Evolutionary conservation across 2,888 invertebrate species (phyloP).

Genomic region (Polia nebulosa): DNA sequence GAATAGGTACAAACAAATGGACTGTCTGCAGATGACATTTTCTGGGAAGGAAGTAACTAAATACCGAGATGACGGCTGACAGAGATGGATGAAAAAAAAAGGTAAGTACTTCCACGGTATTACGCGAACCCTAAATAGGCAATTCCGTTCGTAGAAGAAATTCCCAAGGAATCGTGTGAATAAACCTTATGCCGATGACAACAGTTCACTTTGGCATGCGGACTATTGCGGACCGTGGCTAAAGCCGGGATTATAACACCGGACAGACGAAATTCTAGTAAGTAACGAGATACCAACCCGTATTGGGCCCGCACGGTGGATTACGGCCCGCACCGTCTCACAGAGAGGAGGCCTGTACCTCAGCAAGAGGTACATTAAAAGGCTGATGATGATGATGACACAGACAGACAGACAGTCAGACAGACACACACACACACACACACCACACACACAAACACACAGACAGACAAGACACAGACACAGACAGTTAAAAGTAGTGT

Average conservation of each 20-base stretch:
- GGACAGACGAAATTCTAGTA: neutral
- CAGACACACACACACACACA: too few relatives aligned
- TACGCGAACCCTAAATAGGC: conserved; percentile 6
- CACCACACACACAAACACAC: too few relatives aligned
- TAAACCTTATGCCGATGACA: neutral
- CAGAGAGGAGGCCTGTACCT: too few relatives aligned
- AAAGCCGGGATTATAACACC: neutral
- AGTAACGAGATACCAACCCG: too few relatives aligned
- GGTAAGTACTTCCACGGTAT: neutral
- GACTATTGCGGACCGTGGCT: neutral
- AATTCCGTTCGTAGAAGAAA: neutral
- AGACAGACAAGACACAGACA: too few relatives aligned
- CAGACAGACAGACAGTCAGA: too few relatives aligned
- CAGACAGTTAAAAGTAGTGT: too few relatives aligned
- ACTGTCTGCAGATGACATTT: neutral
- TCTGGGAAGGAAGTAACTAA: conserved; percentile 6
- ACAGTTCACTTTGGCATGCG: neutral
- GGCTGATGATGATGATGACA: too few relatives aligned
- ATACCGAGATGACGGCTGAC: conserved; percentile 8
- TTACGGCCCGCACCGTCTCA: too few relatives aligned
- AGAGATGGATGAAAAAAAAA: conserved; percentile 28
- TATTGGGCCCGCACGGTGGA: too few relatives aligned
- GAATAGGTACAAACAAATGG: conserved; percentile 1
- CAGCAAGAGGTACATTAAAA: too few relatives aligned
- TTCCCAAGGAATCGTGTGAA: conserved; percentile 1